These are phyloP conservation scores for Drosophila falleni DNA, from an alignment of 2,888 invertebrate genomes.

Conservation along the genomic window DNA sequence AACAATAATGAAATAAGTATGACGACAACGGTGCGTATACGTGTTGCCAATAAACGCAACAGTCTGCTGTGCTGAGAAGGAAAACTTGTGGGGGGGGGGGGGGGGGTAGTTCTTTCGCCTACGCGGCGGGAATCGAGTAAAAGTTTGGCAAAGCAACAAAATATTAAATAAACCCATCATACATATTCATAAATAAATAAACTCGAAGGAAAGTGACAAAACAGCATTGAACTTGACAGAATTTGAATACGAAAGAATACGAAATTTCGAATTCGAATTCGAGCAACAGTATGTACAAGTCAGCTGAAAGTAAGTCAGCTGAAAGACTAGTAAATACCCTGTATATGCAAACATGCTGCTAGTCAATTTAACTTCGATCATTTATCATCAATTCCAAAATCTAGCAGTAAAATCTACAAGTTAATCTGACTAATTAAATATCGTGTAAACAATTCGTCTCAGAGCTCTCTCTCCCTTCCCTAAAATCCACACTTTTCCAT, in stretches of 20 bases:
- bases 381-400: too few species aligned
- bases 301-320: too few species aligned
- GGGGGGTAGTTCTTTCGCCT: neutral
- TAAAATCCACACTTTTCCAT: too few species aligned
- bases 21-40: constrained; percentile 52
- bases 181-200: constrained; percentile 31
- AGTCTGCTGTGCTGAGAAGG: neutral
- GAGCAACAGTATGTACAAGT: neutral
- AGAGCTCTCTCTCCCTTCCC: too few species aligned
- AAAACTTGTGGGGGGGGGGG: too few species aligned
- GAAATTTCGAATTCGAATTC: constrained; percentile 5
- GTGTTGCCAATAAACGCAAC: constrained; percentile 46
- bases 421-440: too few species aligned
- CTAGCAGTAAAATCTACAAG: too few species aligned
- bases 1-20: constrained; percentile 34
- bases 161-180: constrained; percentile 11
- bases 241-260: constrained; percentile 11
- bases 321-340: neutral
- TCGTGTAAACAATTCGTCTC: too few species aligned
- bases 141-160: constrained; percentile 29
- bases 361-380: neutral
- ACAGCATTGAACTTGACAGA: constrained; percentile 50
- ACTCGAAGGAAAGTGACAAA: constrained; percentile 28
- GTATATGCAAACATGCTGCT: neutral
- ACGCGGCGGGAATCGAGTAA: constrained; percentile 17